A percentile compares a stretch with the other conserved stretches of the same genome.
Conservation (phyloP, 1,140 invertebrate genomes). For the Orchesella cincta region DNA sequence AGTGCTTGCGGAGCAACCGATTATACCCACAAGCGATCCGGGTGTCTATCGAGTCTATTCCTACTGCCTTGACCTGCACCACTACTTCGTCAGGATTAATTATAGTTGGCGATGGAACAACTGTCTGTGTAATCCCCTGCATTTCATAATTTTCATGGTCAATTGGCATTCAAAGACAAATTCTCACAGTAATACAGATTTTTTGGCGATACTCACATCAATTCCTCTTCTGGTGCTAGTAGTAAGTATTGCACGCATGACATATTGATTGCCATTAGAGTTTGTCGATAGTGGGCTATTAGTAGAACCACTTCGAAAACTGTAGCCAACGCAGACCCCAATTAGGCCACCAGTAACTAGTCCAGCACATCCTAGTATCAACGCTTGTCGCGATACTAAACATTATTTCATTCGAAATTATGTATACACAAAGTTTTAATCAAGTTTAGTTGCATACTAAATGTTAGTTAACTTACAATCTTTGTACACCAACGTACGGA, state of each 20-base stretch:
- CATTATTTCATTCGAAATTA: not conserved
- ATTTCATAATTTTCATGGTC: constrained; percentile 32
- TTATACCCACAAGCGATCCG: constrained; percentile 68
- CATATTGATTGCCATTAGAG: constrained; percentile 38
- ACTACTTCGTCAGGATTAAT: constrained; percentile 64
- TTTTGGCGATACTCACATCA: constrained; percentile 33
- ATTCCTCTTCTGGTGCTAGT: constrained; percentile 39
- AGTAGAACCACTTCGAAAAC: constrained; percentile 61
- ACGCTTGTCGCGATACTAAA: constrained; percentile 58
- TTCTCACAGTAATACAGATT: not conserved
- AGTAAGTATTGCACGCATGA: constrained; percentile 42
- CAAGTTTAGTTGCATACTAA: not conserved
- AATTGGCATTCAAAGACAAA: not conserved
- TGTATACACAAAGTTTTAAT: not conserved
- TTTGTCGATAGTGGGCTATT: constrained; percentile 53
- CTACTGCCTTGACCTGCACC: constrained; percentile 67
- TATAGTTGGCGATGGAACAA: constrained; percentile 62
- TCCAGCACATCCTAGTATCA: constrained; percentile 60
- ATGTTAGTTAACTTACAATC: constrained; percentile 27
- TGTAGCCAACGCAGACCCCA: constrained; percentile 59
- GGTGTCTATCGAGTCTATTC: constrained; percentile 66
- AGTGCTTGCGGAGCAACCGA: constrained; percentile 57
- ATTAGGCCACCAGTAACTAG: constrained; percentile 59
- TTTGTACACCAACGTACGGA: constrained; percentile 5
- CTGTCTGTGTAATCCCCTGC: constrained; percentile 63